These are phyloP conservation scores for Odiellus spinosus DNA, from an alignment of 2,888 invertebrate genomes.

Conservation along the genomic window DNA sequence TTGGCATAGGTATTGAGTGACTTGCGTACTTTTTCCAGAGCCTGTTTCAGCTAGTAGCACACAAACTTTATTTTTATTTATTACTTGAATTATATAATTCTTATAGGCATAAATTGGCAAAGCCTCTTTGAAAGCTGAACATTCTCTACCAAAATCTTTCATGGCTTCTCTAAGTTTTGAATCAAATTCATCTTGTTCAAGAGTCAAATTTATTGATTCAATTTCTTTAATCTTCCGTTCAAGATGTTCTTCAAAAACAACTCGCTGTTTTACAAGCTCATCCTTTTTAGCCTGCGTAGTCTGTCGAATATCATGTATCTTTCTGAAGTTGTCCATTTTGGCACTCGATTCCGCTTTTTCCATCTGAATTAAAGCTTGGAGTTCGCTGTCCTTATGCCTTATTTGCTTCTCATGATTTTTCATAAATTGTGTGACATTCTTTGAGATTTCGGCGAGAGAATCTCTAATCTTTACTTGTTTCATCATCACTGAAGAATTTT, in stretches of 20 bases:
- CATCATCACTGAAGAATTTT: not conserved
- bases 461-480: not conserved
- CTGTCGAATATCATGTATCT: too few relatives aligned
- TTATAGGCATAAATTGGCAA: slow-evolving; percentile 15
- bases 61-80: slow-evolving; percentile 23
- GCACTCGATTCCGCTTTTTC: too few relatives aligned
- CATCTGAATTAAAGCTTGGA: too few relatives aligned
- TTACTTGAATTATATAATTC: slow-evolving; percentile 4
- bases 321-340: too few relatives aligned
- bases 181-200: not conserved
- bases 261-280: too few relatives aligned
- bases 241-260: too few relatives aligned
- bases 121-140: slow-evolving; percentile 7
- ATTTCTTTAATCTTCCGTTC: too few relatives aligned
- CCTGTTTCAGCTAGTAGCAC: slow-evolving; percentile 31
- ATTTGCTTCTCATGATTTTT: too few relatives aligned
- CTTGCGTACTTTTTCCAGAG: slow-evolving; percentile 32
- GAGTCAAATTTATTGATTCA: too few relatives aligned
- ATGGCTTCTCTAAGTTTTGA: not conserved
- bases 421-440: not conserved
- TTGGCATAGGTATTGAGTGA: slow-evolving; percentile 28
- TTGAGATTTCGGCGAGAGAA: not conserved
- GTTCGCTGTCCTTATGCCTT: too few relatives aligned
- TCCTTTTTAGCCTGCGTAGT: too few relatives aligned
- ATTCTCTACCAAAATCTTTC: slow-evolving; percentile 11